phyloP scores from a whole-genome alignment of 2,888 invertebrate species.

The Tetanocera ferruginea region DNA sequence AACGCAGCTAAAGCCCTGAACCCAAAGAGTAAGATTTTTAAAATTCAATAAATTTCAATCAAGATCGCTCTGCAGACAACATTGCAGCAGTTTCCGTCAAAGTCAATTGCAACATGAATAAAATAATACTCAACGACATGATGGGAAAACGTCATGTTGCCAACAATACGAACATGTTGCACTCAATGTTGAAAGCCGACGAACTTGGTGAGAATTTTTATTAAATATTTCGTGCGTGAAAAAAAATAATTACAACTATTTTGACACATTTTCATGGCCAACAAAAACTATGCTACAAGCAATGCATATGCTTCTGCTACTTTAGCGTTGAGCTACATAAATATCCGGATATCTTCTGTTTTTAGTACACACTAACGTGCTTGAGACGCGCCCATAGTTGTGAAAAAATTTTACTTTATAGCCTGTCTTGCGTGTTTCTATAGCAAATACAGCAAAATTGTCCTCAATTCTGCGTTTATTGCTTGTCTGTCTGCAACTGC shows the following conservation, averaged over 20 bases:
- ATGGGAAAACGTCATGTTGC: too few species aligned
- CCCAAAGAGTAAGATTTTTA: too few species aligned
- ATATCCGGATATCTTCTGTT: too few species aligned
- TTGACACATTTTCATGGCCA: conserved; percentile 17
- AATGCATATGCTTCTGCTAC: not conserved
- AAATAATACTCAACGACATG: too few species aligned
- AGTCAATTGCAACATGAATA: too few species aligned
- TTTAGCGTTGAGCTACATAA: too few species aligned
- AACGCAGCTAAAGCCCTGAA: too few species aligned
- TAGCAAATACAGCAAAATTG: conserved; percentile 9
- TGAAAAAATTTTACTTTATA: not conserved
- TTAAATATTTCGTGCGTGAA: not conserved
- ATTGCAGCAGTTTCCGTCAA: too few species aligned
- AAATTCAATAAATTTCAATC: too few species aligned
- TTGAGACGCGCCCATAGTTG: not conserved
- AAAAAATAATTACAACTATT: not conserved
- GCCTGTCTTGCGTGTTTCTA: not conserved
- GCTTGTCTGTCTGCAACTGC: not conserved
- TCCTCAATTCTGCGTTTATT: conserved; percentile 12
- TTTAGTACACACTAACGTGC: too few species aligned
- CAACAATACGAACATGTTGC: too few species aligned
- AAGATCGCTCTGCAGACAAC: too few species aligned
- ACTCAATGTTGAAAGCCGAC: not conserved
- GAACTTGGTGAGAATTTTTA: not conserved
- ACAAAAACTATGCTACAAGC: not conserved